Evolutionary conservation across 2,888 invertebrate species (phyloP), one percentile per base, ranked within the genome.

Genomic region (Tineola bisselliella): DNA sequence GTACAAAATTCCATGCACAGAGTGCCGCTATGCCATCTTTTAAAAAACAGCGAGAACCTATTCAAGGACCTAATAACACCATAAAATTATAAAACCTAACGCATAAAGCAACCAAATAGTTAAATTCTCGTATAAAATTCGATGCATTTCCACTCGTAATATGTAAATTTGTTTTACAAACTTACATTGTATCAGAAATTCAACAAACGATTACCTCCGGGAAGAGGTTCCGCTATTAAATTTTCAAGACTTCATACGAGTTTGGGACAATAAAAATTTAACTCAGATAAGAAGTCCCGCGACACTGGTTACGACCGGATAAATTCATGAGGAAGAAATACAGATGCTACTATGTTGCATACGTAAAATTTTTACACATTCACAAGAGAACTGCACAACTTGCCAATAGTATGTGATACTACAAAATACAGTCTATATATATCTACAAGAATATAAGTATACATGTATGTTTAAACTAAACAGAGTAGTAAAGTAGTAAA

Each of bases 241-340:
- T 69, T 73, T 72, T 73, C 70, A 69, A 64, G 63, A 70, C 65
- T 70, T 70, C 66, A 70, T 70, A 74, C 69, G 71, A 73, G 70
- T 68, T 68, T 11, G 17, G 31, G 66, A 69, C 70, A 70, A 71
- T 73, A 72, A 74, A 73, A 71, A 68, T 69, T 68, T 70, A 65
- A 69, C 69, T 66, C 66, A 69, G 68, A 69, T 71, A 70, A 72
- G 69, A 69, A 67, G 65, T 66, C 65, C 66, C 64, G 61, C 63
- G 63, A 64, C 66, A 61, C 58, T 48, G 38, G 52, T 43, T 43
- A 60, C 57, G 62, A 44, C 19, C 54, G 19, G 48, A 54, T 31
- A 58, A 58, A 58, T 31, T 58, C 58, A 33, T 58, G 58, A 25
- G 19, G 33, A 33, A 33, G 58, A 33, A 33, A 54, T 25, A 19